Conservation (phyloP, 1,140 invertebrate species). For the Drosophila tropicalis region DNA sequence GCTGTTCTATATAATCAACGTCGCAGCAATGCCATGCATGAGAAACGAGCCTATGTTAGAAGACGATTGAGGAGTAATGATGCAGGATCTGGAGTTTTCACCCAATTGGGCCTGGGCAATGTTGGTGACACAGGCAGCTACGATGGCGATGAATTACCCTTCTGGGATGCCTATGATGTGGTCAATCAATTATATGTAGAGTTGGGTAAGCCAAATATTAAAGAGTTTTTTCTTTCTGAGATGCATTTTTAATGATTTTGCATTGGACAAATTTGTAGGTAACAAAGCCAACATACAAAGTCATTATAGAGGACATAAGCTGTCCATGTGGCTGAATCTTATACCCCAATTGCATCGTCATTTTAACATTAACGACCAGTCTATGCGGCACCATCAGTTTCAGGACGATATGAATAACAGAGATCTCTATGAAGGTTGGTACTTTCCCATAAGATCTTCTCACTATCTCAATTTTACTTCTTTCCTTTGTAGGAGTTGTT, state of each 20-base stretch:
- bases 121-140: conserved; percentile 59
- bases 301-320: conserved; percentile 94
- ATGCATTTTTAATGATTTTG: neutral
- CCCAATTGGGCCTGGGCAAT: conserved; percentile 42
- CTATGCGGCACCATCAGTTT: conserved; percentile 91
- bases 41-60: conserved; percentile 64
- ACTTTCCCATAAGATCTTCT: no score
- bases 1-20: conserved; percentile 78
- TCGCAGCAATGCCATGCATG: conserved; percentile 72
- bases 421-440: conserved; percentile 74
- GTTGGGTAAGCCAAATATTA: conserved; percentile 85
- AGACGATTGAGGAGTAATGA: conserved; percentile 71
- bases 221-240: neutral
- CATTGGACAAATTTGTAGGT: conserved; percentile 83
- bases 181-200: conserved; percentile 95
- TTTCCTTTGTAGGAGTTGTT: conserved; percentile 84
- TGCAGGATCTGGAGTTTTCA: conserved; percentile 21
- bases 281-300: conserved; percentile 88
- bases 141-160: conserved; percentile 84
- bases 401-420: conserved; percentile 85
- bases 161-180: conserved; percentile 95
- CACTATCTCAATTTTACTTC: neutral
- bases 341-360: conserved; percentile 93
- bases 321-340: conserved; percentile 96
- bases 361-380: conserved; percentile 88